A percentile compares a stretch with the other conserved stretches of the same genome.
Evolutionary conservation across 2,113 vertebrate genomes (phyloP).

Genomic region (Holacanthus passer): DNA sequence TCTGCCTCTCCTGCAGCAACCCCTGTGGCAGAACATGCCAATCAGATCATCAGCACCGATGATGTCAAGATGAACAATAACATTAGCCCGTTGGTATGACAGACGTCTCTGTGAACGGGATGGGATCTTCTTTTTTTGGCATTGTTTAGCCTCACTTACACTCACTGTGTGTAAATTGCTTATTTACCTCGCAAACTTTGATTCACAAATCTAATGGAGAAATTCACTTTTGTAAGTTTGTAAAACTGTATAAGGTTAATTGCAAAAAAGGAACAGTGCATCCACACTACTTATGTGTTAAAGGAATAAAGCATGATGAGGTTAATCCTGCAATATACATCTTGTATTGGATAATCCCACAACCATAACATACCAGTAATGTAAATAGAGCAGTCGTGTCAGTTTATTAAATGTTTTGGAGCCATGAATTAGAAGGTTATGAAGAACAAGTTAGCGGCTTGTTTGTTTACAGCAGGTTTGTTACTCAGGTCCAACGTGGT

Average conservation of each 20-base stretch:
- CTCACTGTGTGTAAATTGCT: background rate
- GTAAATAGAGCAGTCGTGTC: background rate
- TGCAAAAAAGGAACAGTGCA: background rate
- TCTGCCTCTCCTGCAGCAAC: background rate
- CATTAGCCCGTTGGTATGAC: background rate
- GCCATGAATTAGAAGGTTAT: background rate
- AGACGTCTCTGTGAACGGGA: background rate
- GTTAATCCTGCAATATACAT: background rate
- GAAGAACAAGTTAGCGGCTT: background rate
- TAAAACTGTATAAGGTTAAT: background rate
- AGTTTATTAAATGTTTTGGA: background rate
- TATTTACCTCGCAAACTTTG: background rate
- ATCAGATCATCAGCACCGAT: background rate
- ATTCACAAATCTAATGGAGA: background rate
- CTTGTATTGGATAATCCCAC: background rate
- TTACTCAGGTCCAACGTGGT: background rate
- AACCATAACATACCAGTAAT: background rate
- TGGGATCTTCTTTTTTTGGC: background rate
- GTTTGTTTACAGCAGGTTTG: no score
- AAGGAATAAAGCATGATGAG: background rate
- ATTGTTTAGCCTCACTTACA: background rate
- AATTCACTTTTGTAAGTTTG: background rate
- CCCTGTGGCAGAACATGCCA: background rate
- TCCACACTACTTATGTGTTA: background rate
- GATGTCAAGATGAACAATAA: background rate